A percentile compares a stretch with the other conserved stretches of the same genome.
Evolutionary conservation across 2,888 invertebrate species (phyloP).

Genomic region (Drosophila fungiperda): DNA sequence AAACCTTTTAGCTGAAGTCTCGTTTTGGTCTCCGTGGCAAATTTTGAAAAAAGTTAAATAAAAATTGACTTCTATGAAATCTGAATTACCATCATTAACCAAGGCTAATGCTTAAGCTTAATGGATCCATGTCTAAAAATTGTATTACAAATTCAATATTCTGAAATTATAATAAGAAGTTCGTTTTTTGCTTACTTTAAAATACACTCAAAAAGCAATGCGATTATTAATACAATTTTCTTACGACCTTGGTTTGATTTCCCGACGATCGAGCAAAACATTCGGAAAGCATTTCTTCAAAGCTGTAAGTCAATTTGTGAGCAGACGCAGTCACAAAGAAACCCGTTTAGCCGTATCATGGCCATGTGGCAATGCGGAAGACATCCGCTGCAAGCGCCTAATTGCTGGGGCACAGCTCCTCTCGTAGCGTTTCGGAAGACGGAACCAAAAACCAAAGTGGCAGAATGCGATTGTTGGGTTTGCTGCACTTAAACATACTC

Average conservation of each 20-base stretch:
- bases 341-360: constrained; percentile 66
- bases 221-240: constrained; percentile 7
- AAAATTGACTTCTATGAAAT: not conserved
- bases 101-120: not conserved
- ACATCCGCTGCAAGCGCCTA: constrained; percentile 56
- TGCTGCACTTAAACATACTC: constrained; percentile 26
- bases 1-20: not conserved
- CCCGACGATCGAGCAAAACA: constrained; percentile 20
- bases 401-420: constrained; percentile 53
- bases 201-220: not conserved
- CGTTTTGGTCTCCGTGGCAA: not conserved
- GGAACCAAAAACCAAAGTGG: constrained; percentile 52
- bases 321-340: constrained; percentile 32
- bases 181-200: not conserved
- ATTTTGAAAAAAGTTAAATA: not conserved
- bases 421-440: constrained; percentile 63
- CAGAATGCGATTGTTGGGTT: not conserved
- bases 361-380: constrained; percentile 65
- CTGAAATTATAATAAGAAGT: not conserved
- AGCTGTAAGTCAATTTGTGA: constrained; percentile 23
- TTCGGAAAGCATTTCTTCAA: constrained; percentile 32
- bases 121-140: no score
- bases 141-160: not conserved
- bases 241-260: constrained; percentile 31
- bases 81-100: no score